These are phyloP conservation scores for Atopsyche davidsoni DNA, from an alignment of 1,140 invertebrate species.

Conservation along the genomic window DNA sequence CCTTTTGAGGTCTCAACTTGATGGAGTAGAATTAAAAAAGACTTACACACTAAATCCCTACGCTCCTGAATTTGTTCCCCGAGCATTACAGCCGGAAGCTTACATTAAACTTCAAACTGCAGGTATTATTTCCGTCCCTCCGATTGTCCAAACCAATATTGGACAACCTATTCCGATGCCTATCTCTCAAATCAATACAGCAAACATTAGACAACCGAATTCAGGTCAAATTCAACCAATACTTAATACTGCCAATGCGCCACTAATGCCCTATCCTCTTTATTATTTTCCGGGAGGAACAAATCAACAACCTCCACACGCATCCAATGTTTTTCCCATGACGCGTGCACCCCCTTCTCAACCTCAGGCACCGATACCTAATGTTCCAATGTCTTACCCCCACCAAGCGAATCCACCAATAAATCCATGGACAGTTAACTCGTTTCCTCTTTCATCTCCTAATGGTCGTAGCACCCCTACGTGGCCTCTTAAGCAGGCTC, in stretches of 20 bases:
- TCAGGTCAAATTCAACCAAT: conserved; percentile 29
- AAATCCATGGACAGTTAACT: conserved; percentile 25
- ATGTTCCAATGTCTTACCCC: conserved; percentile 27
- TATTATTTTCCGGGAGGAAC: conserved; percentile 19
- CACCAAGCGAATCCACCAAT: conserved; percentile 20
- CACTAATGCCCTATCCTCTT: conserved; percentile 16
- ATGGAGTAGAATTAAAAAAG: conserved; percentile 67
- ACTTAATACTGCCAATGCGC: conserved; percentile 14
- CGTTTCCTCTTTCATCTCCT: conserved; percentile 25
- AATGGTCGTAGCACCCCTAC: conserved; percentile 25
- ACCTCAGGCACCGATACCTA: conserved; percentile 16
- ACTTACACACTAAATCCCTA: conserved; percentile 74
- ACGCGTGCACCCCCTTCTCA: conserved; percentile 17
- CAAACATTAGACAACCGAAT: conserved; percentile 30
- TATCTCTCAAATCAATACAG: conserved; percentile 21
- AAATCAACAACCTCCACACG: conserved; percentile 31
- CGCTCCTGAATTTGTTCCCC: conserved; percentile 74
- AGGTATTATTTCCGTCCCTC: conserved; percentile 15
- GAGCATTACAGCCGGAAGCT: conserved; percentile 46
- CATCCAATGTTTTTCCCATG: conserved; percentile 16
- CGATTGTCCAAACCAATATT: conserved; percentile 24
- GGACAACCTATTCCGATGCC: conserved; percentile 31
- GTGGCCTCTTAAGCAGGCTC: conserved; percentile 24
- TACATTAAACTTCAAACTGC: conserved; percentile 33
- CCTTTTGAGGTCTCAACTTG: conserved; percentile 60